A percentile compares a stretch with the other conserved stretches of the same genome.
These are phyloP conservation scores for Ptychodera flava DNA, from an alignment of 35 echinoderm and acorn worm species.

Conservation along the genomic window DNA sequence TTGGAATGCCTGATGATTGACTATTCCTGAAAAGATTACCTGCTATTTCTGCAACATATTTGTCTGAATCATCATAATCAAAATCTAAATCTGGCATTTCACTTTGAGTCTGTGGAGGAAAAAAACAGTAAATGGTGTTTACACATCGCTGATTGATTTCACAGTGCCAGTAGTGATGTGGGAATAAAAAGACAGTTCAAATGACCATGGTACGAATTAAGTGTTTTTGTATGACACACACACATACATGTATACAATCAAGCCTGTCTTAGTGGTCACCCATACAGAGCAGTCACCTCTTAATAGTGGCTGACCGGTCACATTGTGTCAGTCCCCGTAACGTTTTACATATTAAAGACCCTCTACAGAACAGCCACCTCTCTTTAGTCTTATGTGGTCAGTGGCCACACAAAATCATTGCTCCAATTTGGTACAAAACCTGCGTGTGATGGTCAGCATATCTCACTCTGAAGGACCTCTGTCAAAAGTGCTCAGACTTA, in stretches of 20 bases:
- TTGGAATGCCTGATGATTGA: too few species aligned
- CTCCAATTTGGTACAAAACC: too few species aligned
- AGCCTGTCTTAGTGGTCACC: neutral
- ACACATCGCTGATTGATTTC: neutral
- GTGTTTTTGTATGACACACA: neutral
- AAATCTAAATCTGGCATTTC: constrained; percentile 95
- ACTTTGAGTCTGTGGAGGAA: constrained; percentile 66
- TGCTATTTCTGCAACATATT: constrained; percentile 87
- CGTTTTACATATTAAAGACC: too few species aligned
- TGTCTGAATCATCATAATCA: constrained; percentile 82
- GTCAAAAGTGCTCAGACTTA: too few species aligned
- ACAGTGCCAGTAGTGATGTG: neutral
- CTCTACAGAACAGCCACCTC: too few species aligned
- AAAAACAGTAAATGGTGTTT: neutral
- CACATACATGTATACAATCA: neutral
- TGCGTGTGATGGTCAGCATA: too few species aligned
- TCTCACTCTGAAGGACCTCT: too few species aligned
- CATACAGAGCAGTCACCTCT: neutral
- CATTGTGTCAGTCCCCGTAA: too few species aligned
- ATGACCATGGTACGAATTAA: neutral
- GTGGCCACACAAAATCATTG: too few species aligned
- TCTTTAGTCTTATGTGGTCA: too few species aligned
- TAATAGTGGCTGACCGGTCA: too few species aligned
- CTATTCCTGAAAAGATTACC: too few species aligned
- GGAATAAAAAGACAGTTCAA: neutral